Base-by-base conservation (phyloP, 2,113 vertebrate species). In the Ciconia maguari region DNA sequence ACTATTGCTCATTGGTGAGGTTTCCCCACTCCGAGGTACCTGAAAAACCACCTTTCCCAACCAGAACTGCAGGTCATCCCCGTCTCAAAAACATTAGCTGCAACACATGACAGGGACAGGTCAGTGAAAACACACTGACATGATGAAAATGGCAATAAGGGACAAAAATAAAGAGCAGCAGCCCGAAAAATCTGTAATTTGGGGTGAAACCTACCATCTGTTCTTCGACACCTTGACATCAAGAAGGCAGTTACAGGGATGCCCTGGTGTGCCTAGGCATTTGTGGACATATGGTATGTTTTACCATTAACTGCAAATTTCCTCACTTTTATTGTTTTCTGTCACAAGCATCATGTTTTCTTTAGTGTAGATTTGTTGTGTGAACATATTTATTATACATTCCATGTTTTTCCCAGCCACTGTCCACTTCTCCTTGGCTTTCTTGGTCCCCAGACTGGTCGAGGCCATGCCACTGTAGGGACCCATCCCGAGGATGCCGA, bases 131-230 rank as follows among this genome's bases (percentile, higher is more conserved):
- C 83, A 88, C 96, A 85, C 87, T 86, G 96, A 90, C 60, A 32
- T 11, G 76, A 77, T 84, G 86, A 96, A 97, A 96, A 93, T 20
- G 16, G 62, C 93, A 92, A 93, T 36, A 42, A 95, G 95, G 89
- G 72, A 94, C 92, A 96, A 84, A 95, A 96, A 74, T 85, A 85
- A 66, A 72, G 49, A 96, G 91, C 93, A 96, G 94, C 96, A 94
- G 89, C 92, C 95, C 60, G 44, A 32, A 75, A 92, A 94, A 93
- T 85, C 90, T 96, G 76, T 85, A 91, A 92, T 91, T 92, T 83
- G 65, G 91, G 87, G 94, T 93, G 90, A 97, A 96, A 93, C 30
- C 36, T 72, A 79, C 85, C 97, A 89, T 60, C 54, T 94, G 86
- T 95, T 97, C 96, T 93, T 87, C 95, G 93, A 89, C 91, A 91